Base-by-base conservation (phyloP, 2,113 vertebrate genomes). In the Rhizomys pruinosus region DNA sequence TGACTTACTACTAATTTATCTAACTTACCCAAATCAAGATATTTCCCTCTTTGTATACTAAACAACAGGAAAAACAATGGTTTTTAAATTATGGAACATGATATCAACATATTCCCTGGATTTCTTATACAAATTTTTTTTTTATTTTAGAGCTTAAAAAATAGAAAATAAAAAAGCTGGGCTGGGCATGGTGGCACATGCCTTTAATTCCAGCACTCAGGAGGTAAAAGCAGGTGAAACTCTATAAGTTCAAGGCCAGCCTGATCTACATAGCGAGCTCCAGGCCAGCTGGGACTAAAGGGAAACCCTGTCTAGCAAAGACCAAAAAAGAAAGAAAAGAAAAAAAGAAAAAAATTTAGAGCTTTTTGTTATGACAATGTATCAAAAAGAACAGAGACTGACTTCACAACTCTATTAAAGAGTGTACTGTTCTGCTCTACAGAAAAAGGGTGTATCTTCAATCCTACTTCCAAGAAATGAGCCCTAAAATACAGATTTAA, bases 41-140 rank as follows among this genome's bases (percentile, higher is more conserved):
- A 76, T 27, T 29, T 25, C 17, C 29, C 12, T 93, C 39, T 68
- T 88, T 63, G 63, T 80, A 78, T 74, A 68, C 73, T 72, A 84
- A 72, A 86, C n/a, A 57, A 73, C 25, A 82, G 12, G 39, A 80
- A 57, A 27, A 22, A 71, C 17, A 27, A 4, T 55, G 23, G 0
- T 2, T 27, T 20, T 44, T 79, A 64, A 80, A 84, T 20, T 77
- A 77, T n/a, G 39, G 16, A 11, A 47, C 32, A 22, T 20, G n/a
- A 42, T 25, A 77, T 88, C 68, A 76, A 44, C 19, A 13, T 84
- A 74, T 20, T 73, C 3, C 77, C 47, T 73, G 37, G 32, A 80
- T 87, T 93, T 94, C 47, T 78, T 52, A 3, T 27, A 77, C 93
- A 86, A n/a, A n/a, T n/a, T n/a, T n/a, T n/a, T n/a, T n/a, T n/a